A percentile compares a stretch with the other conserved stretches of the same genome.
These are phyloP conservation scores for Cataglyphis hispanica DNA, from an alignment of 1,140 invertebrate species.

Conservation along the genomic window DNA sequence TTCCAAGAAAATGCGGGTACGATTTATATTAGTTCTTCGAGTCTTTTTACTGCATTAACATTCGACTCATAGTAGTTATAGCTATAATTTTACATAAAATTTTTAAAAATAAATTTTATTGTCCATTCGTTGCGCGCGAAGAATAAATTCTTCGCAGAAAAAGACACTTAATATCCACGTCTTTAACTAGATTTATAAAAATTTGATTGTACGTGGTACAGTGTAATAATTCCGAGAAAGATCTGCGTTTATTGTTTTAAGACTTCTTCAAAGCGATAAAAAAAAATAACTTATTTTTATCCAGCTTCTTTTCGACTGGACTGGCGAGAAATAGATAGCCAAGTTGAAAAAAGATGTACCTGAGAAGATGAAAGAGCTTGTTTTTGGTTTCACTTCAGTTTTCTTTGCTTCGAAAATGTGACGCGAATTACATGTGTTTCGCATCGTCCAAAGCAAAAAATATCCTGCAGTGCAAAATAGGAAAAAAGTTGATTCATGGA, in stretches of 20 bases:
- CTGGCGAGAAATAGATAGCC: not conserved
- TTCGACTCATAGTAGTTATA: not conserved
- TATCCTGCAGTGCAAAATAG: slow-evolving; percentile 20
- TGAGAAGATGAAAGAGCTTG: slow-evolving; percentile 13
- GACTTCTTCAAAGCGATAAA: slow-evolving; percentile 36
- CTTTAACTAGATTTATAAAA: slow-evolving; percentile 49
- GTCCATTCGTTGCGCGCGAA: not conserved
- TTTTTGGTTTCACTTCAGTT: not conserved
- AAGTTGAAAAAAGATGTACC: slow-evolving; percentile 7
- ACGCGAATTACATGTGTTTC: slow-evolving; percentile 11
- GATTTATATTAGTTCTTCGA: not conserved
- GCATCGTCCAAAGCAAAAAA: not conserved
- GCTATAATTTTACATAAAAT: not conserved
- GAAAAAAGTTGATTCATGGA: slow-evolving; percentile 10
- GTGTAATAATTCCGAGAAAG: slow-evolving; percentile 27
- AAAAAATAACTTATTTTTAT: slow-evolving; percentile 42
- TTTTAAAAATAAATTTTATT: not conserved
- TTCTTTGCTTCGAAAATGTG: slow-evolving; percentile 22
- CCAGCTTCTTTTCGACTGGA: not conserved
- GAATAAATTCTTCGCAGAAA: slow-evolving; percentile 2
- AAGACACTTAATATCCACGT: slow-evolving; percentile 36
- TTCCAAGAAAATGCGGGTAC: not conserved
- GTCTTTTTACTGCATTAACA: not conserved
- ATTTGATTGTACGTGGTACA: slow-evolving; percentile 26
- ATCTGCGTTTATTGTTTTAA: slow-evolving; percentile 27